Evolutionary conservation across 2,888 invertebrate species (phyloP), one percentile per base, ranked within the genome.

Genomic region (Tenthredo scrophulariae): DNA sequence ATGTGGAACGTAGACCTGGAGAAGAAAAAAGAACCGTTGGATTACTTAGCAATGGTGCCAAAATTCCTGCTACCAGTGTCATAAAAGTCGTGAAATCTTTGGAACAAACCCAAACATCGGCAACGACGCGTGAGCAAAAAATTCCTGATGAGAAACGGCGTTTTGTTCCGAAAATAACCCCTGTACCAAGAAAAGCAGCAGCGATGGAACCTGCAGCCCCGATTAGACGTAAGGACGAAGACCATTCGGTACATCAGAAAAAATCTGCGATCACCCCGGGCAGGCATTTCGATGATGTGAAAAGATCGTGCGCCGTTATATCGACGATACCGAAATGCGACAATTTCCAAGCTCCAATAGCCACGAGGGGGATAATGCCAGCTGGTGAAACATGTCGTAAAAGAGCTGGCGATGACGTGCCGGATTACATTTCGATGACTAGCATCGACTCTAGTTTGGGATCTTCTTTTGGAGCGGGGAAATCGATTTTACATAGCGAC

Each of bases 311-410:
- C 43, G 87, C 90, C 0, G 87, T 92, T 0, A 90, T 92, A 5
- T 92, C 92, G 0, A 91, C 90, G 4, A 90, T 92, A 84, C 92
- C 92, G 0, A 92, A 92, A 83, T 92, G 92, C 85, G 88, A 90
- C 18, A 89, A 88, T 67, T 86, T 83, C 46, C 43, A 67, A 40
- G 0, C 62, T n/a, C 80, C 80, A 62, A 40, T 50, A 62, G 5
- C 37, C 13, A 18, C 54, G 9, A 77, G 54, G 18, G 50, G 10
- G 18, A 46, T 50, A 6, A 50, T 54, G 1, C 5, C 77, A 5
- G 43, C 10, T 74, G 50, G 29, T 13, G 37, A 54, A 2, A 43
- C 18, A 7, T 18, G 50, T 50, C n/a, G 54, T 33, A 33, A 50
- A 54, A 77, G 9, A 77, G 9, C n/a, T 1, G 77, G 54, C 0